These are phyloP conservation scores for Catamblyrhynchus diadema DNA, from an alignment of 2,797 vertebrate species.

Conservation along the genomic window DNA sequence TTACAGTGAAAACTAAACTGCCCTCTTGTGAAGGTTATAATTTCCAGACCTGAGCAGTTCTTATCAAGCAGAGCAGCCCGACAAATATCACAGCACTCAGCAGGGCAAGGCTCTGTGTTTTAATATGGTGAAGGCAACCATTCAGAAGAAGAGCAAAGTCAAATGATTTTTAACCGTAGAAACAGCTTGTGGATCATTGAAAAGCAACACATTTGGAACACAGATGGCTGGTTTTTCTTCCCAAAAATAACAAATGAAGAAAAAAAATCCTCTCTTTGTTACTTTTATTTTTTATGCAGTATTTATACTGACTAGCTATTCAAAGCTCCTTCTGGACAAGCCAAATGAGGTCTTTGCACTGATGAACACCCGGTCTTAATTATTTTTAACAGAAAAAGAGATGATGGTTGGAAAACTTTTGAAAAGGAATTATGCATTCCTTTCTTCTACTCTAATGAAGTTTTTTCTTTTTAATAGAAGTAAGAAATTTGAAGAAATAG, in stretches of 20 bases:
- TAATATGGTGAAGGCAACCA: neutral
- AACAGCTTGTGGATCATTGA: conserved; percentile 55
- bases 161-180: conserved; percentile 40
- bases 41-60: conserved; percentile 21
- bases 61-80: conserved; percentile 6
- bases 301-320: conserved; percentile 44
- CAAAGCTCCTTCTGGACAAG: conserved; percentile 37
- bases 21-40: conserved; percentile 20
- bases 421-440: neutral
- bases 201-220: conserved; percentile 64
- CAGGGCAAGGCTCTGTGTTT: conserved; percentile 1
- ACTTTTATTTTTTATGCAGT: conserved; percentile 24
- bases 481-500: neutral
- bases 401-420: neutral
- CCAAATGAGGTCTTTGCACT: conserved; percentile 7
- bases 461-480: neutral
- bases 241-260: conserved; percentile 36
- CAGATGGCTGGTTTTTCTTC: conserved; percentile 50
- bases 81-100: neutral
- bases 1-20: neutral
- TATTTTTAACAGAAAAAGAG: neutral
- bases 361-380: neutral
- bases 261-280: conserved; percentile 12
- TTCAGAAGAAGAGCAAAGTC: conserved; percentile 14
- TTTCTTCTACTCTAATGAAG: neutral